Conservation (phyloP, 2,797 vertebrate genomes). For the Tinamus major region DNA sequence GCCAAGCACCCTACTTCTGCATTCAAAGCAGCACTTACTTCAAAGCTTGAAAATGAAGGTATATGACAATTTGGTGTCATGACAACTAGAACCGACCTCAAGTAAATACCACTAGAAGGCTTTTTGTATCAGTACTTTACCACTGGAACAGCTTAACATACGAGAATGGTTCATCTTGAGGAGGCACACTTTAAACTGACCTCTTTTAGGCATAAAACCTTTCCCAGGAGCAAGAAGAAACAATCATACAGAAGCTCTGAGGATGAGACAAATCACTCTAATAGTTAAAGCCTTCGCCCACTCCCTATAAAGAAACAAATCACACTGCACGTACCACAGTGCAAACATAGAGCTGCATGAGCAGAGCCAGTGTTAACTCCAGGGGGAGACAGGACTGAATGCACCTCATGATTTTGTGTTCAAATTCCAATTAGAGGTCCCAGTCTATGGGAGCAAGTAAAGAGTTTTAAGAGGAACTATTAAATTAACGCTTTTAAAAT, state of each 20-base stretch:
- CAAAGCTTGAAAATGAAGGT: background rate
- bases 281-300: background rate
- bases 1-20: background rate
- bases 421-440: background rate
- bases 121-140: constrained; percentile 15
- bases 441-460: background rate
- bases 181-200: background rate
- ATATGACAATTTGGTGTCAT: background rate
- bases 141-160: background rate
- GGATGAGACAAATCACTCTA: background rate
- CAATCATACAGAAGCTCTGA: background rate
- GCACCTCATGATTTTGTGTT: background rate
- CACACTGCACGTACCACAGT: background rate
- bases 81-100: constrained; percentile 17
- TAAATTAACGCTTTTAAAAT: background rate
- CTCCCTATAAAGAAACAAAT: background rate
- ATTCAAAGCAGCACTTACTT: background rate
- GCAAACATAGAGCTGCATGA: background rate
- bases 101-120: background rate
- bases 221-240: background rate
- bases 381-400: background rate
- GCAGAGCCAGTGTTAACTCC: background rate
- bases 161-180: background rate
- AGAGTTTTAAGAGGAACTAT: background rate
- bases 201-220: background rate